Percentiles rank a stretch among this genome's conserved stretches.
These are phyloP conservation scores for Chelonus insularis DNA, from an alignment of 1,140 invertebrate species.

Conservation along the genomic window DNA sequence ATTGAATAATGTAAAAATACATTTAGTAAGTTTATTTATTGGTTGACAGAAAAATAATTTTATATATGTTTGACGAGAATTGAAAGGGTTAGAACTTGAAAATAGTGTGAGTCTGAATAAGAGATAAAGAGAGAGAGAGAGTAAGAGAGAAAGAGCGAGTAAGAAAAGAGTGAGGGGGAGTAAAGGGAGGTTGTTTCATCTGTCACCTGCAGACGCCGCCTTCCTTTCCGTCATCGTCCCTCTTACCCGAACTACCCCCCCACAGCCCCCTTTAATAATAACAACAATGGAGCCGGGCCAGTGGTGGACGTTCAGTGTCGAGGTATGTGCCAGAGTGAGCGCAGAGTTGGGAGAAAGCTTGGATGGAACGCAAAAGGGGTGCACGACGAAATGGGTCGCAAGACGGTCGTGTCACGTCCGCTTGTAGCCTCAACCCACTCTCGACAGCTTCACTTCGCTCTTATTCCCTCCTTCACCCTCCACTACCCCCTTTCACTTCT, in stretches of 20 bases:
- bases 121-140: conserved; percentile 16
- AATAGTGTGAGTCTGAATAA: conserved; percentile 10
- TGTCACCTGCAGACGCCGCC: conserved; percentile 58
- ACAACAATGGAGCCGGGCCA: conserved; percentile 26
- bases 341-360: conserved; percentile 2
- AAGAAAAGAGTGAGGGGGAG: conserved; percentile 17
- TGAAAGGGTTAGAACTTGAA: conserved; percentile 20
- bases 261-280: conserved; percentile 17
- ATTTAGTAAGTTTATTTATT: neutral
- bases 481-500: conserved; percentile 32
- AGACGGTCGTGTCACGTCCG: conserved; percentile 56
- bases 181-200: conserved; percentile 24
- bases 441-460: conserved; percentile 29
- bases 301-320: conserved; percentile 42
- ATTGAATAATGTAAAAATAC: neutral
- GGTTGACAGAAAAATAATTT: neutral
- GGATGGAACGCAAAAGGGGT: conserved; percentile 18
- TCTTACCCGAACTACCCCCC: conserved; percentile 1
- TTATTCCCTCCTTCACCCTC: conserved; percentile 27
- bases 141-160: conserved; percentile 25
- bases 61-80: conserved; percentile 18
- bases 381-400: conserved; percentile 41
- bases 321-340: conserved; percentile 38
- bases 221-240: conserved; percentile 53
- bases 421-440: conserved; percentile 52